Percentiles rank a stretch among this genome's conserved stretches.
Conservation (phyloP, 2,888 invertebrate genomes). For the Limnephilus rhombicus region DNA sequence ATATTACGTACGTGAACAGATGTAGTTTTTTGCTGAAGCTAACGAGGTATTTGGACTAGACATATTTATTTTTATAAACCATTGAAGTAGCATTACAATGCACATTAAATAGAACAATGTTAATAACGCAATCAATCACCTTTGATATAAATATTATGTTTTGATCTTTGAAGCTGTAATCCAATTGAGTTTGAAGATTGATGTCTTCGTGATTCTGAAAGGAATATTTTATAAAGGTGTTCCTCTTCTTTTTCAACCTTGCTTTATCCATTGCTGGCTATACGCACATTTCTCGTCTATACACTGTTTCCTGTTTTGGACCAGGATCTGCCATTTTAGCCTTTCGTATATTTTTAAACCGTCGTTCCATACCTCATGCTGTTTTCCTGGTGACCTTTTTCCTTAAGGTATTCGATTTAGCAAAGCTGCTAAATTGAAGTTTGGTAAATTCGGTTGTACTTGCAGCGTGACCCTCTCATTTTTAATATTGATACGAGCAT, state of each 20-base stretch:
- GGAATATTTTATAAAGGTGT: not conserved
- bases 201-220: not conserved
- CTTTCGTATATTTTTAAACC: not conserved
- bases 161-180: not conserved
- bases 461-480: too few species aligned
- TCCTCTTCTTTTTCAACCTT: not conserved
- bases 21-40: not conserved
- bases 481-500: too few species aligned
- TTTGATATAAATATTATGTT: not conserved
- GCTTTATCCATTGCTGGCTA: not conserved
- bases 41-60: not conserved
- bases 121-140: not conserved
- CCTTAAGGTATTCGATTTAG: not conserved
- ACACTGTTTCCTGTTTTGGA: not conserved
- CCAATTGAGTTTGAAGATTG: not conserved
- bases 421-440: too few species aligned
- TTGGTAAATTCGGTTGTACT: too few species aligned
- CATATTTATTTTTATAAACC: not conserved
- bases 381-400: not conserved
- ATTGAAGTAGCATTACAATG: not conserved
- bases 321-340: not conserved
- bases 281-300: not conserved
- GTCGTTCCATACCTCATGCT: not conserved
- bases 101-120: not conserved
- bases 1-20: not conserved